Conservation (phyloP, 2,113 vertebrate genomes). For the Hirundichthys speculiger region DNA sequence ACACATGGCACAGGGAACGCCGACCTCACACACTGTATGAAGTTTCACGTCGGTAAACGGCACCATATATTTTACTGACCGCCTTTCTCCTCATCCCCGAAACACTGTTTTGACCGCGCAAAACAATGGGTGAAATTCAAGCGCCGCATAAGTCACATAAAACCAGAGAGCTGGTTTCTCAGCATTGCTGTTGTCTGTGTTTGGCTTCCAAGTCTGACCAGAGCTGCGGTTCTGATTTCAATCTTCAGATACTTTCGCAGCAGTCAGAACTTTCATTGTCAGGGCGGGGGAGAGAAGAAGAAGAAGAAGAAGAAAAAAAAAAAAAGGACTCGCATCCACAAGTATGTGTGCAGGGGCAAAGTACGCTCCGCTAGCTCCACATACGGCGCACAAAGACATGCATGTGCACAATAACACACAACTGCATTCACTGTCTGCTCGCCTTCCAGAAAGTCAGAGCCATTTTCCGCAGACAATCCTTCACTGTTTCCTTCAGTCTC, state of each 20-base stretch:
- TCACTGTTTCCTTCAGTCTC: constrained; percentile 85
- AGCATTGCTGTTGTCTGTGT: constrained; percentile 63
- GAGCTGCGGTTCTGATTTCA: constrained; percentile 77
- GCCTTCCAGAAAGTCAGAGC: constrained; percentile 75
- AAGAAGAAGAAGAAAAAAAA: not conserved
- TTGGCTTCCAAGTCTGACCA: constrained; percentile 72
- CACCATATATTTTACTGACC: constrained; percentile 57
- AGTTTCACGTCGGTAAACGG: constrained; percentile 57
- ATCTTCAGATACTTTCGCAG: constrained; percentile 73
- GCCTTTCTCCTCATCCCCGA: constrained; percentile 53
- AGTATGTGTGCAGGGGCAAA: constrained; percentile 12
- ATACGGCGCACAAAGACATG: constrained; percentile 14
- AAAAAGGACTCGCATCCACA: constrained; percentile 31
- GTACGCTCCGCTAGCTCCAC: too few relatives aligned
- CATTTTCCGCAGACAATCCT: constrained; percentile 79
- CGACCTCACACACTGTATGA: constrained; percentile 47
- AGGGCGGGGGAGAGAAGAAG: not conserved
- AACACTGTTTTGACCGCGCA: constrained; percentile 69
- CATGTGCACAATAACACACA: constrained; percentile 38
- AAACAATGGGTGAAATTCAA: constrained; percentile 72
- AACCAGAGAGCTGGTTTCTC: constrained; percentile 63
- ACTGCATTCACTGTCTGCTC: constrained; percentile 31
- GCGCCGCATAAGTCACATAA: constrained; percentile 62
- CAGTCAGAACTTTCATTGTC: constrained; percentile 63
- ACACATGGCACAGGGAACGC: constrained; percentile 40